Base-by-base conservation (phyloP, 2,888 invertebrate genomes). In the Drosophila anceps region DNA sequence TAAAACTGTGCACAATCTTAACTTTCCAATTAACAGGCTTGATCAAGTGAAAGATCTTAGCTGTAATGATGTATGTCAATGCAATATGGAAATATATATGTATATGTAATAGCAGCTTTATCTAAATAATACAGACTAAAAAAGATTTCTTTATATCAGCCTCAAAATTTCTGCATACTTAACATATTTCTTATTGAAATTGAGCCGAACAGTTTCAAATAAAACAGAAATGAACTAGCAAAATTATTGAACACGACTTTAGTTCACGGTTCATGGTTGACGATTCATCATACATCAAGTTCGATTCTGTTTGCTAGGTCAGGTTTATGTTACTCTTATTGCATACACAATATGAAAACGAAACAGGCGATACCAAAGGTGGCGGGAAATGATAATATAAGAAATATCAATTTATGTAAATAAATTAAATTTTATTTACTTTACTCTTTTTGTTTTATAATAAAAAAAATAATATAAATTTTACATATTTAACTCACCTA, bases 291-390 rank as follows among this genome's bases (percentile, higher is more conserved):
- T 33, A 24, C 51, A 53, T 35, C 51, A 53, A 53, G 51, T 37
- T 27, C 44, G 24, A 29, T 31, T 55, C n/a, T 50, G 33, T 68
- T 62, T 48, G 20, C 69, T 35, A 68, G 73, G 73, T 69, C 76
- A 75, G 46, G 65, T 43, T 59, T 54, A 31, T 39, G 43, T 29
- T 12, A 31, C 31, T 50, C 31, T 33, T 50, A 50, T 50, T 31
- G 50, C 50, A 29, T 39, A 2, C 39, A 18, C 27, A 39, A 53
- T 15, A 15, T 51, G 5, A 35, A 31, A 13, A 10, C 44, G 46
- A 18, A 8, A 13, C n/a, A 27, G 1, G 20, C 13, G 9, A 35
- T 15, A 13, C 13, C 1, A 33, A 33, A 20, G 20, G 13, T 35
- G 51, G 2, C 33, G 35, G 1, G 18, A 18, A 20, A 2, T 50